These are phyloP conservation scores for Rhopilema esculentum DNA, from an alignment of 30 jellyfish, hydroid and myxozoan species.

Conservation along the genomic window DNA sequence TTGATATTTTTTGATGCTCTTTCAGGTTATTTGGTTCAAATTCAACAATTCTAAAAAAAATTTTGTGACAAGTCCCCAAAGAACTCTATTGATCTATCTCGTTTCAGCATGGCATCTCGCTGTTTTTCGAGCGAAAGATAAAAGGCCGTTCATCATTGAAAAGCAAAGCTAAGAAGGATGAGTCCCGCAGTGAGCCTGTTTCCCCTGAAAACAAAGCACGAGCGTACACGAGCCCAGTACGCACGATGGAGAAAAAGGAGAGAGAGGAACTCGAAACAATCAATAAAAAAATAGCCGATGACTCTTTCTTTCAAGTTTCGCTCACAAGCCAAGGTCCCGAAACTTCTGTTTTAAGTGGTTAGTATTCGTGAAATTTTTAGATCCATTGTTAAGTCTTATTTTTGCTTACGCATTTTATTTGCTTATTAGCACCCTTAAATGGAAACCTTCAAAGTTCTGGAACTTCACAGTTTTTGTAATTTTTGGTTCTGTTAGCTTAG, in stretches of 20 bases:
- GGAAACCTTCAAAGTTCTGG: too few relatives aligned
- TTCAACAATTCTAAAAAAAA: too few relatives aligned
- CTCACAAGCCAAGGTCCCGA: constrained; percentile 27
- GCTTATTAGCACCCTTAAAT: too few relatives aligned
- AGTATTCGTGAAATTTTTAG: too few relatives aligned
- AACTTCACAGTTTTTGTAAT: too few relatives aligned
- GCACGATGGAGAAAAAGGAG: constrained; percentile 4
- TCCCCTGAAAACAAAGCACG: constrained; percentile 36
- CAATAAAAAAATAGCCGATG: constrained; percentile 60
- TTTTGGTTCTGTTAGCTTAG: too few relatives aligned
- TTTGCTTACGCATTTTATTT: too few relatives aligned
- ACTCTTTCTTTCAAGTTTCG: constrained; percentile 64
- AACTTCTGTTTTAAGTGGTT: constrained; percentile 21
- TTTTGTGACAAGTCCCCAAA: too few relatives aligned
- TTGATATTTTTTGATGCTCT: too few relatives aligned
- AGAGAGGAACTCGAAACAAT: constrained; percentile 55
- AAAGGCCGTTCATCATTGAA: constrained; percentile 60
- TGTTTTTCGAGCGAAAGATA: constrained; percentile 44
- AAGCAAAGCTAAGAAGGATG: constrained; percentile 47
- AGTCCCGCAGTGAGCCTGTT: constrained; percentile 52
- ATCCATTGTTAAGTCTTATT: too few relatives aligned
- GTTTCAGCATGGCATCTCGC: constrained; percentile 30
- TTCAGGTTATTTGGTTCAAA: too few relatives aligned
- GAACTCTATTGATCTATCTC: neutral
- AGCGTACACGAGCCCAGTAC: constrained; percentile 13